Conservation (phyloP, 2,888 invertebrate species). For the Drosophila leonis region DNA sequence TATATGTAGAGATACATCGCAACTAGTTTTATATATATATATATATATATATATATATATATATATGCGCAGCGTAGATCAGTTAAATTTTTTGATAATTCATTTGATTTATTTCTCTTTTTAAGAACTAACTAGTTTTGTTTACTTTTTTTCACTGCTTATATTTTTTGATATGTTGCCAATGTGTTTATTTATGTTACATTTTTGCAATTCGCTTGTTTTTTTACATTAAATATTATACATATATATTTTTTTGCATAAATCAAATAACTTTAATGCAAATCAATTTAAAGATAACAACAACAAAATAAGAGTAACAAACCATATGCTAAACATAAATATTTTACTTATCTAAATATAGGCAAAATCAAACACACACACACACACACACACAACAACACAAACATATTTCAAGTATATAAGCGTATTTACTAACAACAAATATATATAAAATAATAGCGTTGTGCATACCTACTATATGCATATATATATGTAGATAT, state of each 20-base stretch:
- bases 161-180: slow-evolving; percentile 51
- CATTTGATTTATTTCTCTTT: slow-evolving; percentile 20
- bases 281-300: slow-evolving; percentile 37
- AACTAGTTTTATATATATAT: slow-evolving; percentile 37
- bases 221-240: slow-evolving; percentile 23
- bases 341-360: slow-evolving; percentile 52
- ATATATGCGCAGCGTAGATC: slow-evolving; percentile 23
- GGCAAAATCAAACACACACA: slow-evolving; percentile 23
- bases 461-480: slow-evolving; percentile 43
- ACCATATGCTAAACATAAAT: slow-evolving; percentile 39
- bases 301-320: slow-evolving; percentile 11
- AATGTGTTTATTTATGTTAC: slow-evolving; percentile 54
- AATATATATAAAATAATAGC: slow-evolving; percentile 18
- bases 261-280: slow-evolving; percentile 40
- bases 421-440: slow-evolving; percentile 44
- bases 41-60: not conserved
- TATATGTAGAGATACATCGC: slow-evolving; percentile 34
- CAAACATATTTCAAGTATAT: slow-evolving; percentile 50
- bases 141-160: slow-evolving; percentile 22
- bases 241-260: slow-evolving; percentile 21
- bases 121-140: slow-evolving; percentile 35
- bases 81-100: slow-evolving; percentile 25
- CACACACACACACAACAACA: slow-evolving; percentile 17
- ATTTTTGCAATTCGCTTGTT: slow-evolving; percentile 48
- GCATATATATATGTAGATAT: slow-evolving; percentile 20